These are phyloP conservation scores for Pammene aurita DNA, from an alignment of 2,888 invertebrate genomes.

Conservation along the genomic window DNA sequence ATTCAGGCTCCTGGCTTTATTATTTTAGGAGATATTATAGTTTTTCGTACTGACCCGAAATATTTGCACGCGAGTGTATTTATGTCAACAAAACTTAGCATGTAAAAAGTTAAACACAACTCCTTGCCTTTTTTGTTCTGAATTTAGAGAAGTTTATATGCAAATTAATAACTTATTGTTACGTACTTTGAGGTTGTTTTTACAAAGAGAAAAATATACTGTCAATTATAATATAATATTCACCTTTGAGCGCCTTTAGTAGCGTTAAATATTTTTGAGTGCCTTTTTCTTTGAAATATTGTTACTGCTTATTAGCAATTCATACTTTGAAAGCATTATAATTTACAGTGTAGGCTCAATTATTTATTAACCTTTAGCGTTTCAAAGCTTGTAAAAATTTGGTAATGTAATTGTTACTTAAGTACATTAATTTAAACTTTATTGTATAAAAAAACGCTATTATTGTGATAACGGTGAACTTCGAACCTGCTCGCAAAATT, in stretches of 20 bases:
- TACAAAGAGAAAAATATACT: not conserved
- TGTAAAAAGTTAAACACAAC: constrained; percentile 9
- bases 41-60: no score
- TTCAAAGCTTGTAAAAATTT: no score
- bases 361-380: not conserved
- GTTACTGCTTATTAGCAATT: not conserved
- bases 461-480: no score
- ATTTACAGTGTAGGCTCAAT: not conserved
- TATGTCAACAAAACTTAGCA: constrained; percentile 13
- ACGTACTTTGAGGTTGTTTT: constrained; percentile 10
- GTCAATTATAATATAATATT: not conserved
- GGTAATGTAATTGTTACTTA: no score
- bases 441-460: no score
- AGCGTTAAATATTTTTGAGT: not conserved
- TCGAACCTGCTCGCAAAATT: no score
- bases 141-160: constrained; percentile 14
- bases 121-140: constrained; percentile 10
- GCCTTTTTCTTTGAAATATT: not conserved
- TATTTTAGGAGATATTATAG: no score
- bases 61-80: no score
- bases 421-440: no score
- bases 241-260: not conserved
- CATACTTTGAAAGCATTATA: not conserved
- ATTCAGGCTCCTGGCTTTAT: no score
- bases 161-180: constrained; percentile 26